These are phyloP conservation scores for Orgyia antiqua DNA, from an alignment of 2,888 invertebrate species.

Conservation along the genomic window DNA sequence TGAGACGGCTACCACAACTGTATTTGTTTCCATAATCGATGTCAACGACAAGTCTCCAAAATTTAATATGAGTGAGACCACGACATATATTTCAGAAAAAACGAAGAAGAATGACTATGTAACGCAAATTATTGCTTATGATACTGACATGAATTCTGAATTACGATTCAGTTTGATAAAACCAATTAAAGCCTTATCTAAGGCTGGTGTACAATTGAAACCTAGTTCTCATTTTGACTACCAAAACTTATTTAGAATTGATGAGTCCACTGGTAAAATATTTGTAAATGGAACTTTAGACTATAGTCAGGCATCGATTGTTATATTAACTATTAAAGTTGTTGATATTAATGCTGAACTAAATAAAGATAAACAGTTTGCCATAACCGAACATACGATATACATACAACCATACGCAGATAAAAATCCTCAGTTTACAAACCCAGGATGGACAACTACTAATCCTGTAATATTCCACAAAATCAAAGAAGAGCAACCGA, in stretches of 20 bases:
- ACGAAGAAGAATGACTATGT: slow-evolving; percentile 80
- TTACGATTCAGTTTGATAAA: slow-evolving; percentile 83
- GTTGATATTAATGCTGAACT: slow-evolving; percentile 83
- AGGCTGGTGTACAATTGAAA: slow-evolving; percentile 84
- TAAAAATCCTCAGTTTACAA: slow-evolving; percentile 85
- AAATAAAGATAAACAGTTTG: slow-evolving; percentile 80
- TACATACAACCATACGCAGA: slow-evolving; percentile 88
- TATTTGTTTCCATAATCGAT: slow-evolving; percentile 84
- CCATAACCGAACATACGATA: slow-evolving; percentile 83
- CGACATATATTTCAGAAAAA: slow-evolving; percentile 85
- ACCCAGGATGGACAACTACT: slow-evolving; percentile 84
- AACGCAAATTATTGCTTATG: slow-evolving; percentile 81
- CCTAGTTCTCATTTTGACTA: slow-evolving; percentile 80
- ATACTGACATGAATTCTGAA: slow-evolving; percentile 83
- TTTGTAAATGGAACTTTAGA: slow-evolving; percentile 82
- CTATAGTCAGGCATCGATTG: slow-evolving; percentile 85
- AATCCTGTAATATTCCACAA: slow-evolving; percentile 82
- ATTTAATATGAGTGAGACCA: slow-evolving; percentile 81
- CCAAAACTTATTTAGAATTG: slow-evolving; percentile 83
- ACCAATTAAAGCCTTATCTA: slow-evolving; percentile 84
- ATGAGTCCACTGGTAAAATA: slow-evolving; percentile 83
- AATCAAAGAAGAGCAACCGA: slow-evolving; percentile 86
- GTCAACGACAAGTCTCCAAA: slow-evolving; percentile 90
- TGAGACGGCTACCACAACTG: slow-evolving; percentile 87
- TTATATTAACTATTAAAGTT: slow-evolving; percentile 85